Evolutionary conservation across 2,888 invertebrate genomes (phyloP), one percentile per base, ranked within the genome.

Genomic region (Chromoteleia sp.): DNA sequence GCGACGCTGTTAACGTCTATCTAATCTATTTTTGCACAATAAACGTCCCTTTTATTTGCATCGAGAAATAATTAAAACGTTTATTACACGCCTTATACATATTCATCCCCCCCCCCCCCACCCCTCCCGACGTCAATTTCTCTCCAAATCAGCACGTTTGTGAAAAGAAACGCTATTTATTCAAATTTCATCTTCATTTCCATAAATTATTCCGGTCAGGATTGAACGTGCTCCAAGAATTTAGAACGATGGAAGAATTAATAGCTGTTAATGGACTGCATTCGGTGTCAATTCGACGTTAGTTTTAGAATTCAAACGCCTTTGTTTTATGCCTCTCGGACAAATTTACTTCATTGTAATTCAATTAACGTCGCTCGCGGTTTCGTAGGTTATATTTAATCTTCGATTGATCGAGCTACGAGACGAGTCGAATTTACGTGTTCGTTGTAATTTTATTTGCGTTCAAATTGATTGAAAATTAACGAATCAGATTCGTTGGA

Each of bases 201-300:
- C 68, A 70, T 77, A 77, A 61, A 70, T 61, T 63, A 77, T 70
- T 61, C 70, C 36, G 48, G 45, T 39, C 70, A 77, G 50, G 52
- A 45, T 14, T 41, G 36, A 59, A 52, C 21, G 50, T 41, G 65
- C 65, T 48, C 25, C n/a, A 39, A 56, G 45, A 68, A 76, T 76
- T 52, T 59, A 36, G 43, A 68, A 68, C 52, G 76, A 50, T 36
- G 1, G n/a, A 41, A 43, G 67, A 67, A 76, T 68, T 68, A 68
- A 45, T 45, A 19, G 61, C 52, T 30, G 45, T 52, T 36, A 54
- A 76, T 41, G 65, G 25, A 45, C 43, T 63, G 54, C 73, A 63
- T 6, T 45, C 17, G 3, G 12, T 33, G 19, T 48, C 19, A 43
- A 25, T 33, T 56, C 2, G 0, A 21, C 17, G 29, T 15, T 58